These are phyloP conservation scores for Neolamprologus toae DNA, from an alignment of 2,113 vertebrate species.

Conservation along the genomic window DNA sequence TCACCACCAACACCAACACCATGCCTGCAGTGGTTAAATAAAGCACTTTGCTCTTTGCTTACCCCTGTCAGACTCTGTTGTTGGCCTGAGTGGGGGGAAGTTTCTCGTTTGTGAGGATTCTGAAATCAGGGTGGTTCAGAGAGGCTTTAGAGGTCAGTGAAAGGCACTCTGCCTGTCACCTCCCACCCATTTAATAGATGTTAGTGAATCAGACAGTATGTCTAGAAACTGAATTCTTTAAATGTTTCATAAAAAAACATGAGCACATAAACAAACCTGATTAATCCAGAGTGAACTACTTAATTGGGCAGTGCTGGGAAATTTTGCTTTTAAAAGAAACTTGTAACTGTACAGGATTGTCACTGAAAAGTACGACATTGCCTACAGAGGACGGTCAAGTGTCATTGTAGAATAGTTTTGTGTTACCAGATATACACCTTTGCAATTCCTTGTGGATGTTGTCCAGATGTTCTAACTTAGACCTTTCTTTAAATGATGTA, in stretches of 20 bases:
- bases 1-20: background rate
- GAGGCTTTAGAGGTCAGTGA: slow-evolving; percentile 32
- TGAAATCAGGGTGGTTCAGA: background rate
- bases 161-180: background rate
- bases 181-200: background rate
- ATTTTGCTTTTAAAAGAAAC: background rate
- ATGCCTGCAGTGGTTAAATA: slow-evolving; percentile 47
- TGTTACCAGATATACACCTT: background rate
- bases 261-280: background rate
- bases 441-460: background rate
- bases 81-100: slow-evolving; percentile 25
- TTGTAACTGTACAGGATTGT: background rate
- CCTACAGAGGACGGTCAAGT: background rate
- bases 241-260: background rate
- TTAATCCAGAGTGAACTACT: background rate
- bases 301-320: background rate
- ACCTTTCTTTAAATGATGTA: background rate
- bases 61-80: slow-evolving; percentile 25
- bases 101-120: slow-evolving; percentile 19
- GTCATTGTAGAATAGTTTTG: background rate
- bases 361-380: background rate
- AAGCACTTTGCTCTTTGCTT: slow-evolving; percentile 58
- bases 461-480: background rate
- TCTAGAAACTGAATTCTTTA: background rate
- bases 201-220: background rate